Percentiles rank a stretch among this genome's conserved stretches.
Evolutionary conservation across 2,797 vertebrate species (phyloP).

Genomic region (Eupleurogrammus muticus): DNA sequence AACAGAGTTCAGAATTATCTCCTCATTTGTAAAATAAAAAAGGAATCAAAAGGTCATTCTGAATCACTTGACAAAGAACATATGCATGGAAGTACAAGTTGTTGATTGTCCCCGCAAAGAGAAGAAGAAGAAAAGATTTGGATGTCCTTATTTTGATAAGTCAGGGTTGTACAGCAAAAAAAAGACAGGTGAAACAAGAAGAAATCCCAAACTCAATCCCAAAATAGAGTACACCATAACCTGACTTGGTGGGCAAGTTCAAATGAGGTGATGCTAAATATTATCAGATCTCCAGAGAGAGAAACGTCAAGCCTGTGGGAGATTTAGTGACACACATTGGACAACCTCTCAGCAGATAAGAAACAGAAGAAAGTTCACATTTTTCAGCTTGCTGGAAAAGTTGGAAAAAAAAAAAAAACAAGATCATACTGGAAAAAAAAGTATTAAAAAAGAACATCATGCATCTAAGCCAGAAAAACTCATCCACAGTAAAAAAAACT

Average conservation of each 20-base stretch:
- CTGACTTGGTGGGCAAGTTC: slow-evolving; percentile 45
- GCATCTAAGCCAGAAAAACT: slow-evolving; percentile 19
- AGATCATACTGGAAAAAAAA: slow-evolving; percentile 14
- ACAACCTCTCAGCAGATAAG: slow-evolving; percentile 42
- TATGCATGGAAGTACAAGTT: neutral
- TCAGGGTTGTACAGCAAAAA: slow-evolving; percentile 47
- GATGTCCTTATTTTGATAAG: slow-evolving; percentile 46
- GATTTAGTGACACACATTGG: slow-evolving; percentile 54
- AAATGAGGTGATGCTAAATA: slow-evolving; percentile 60
- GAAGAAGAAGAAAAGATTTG: slow-evolving; percentile 13
- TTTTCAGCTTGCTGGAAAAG: slow-evolving; percentile 19
- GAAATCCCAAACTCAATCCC: slow-evolving; percentile 57
- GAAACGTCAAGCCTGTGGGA: slow-evolving; percentile 45
- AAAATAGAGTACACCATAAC: slow-evolving; percentile 54
- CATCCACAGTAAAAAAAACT: slow-evolving; percentile 29
- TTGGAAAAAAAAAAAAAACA: slow-evolving; percentile 21
- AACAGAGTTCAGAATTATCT: slow-evolving; percentile 49
- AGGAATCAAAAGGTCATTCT: slow-evolving; percentile 5
- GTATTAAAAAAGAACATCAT: neutral
- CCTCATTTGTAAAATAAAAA: slow-evolving; percentile 19
- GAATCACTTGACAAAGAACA: neutral
- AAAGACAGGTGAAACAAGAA: slow-evolving; percentile 38
- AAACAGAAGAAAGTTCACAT: slow-evolving; percentile 26
- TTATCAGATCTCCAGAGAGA: slow-evolving; percentile 51
- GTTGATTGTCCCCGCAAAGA: slow-evolving; percentile 18